Evolutionary conservation across 37 sponge, comb jelly and placozoan genomes (phyloP), one percentile per base, ranked within the genome.

Genomic region (Geodia barretti): DNA sequence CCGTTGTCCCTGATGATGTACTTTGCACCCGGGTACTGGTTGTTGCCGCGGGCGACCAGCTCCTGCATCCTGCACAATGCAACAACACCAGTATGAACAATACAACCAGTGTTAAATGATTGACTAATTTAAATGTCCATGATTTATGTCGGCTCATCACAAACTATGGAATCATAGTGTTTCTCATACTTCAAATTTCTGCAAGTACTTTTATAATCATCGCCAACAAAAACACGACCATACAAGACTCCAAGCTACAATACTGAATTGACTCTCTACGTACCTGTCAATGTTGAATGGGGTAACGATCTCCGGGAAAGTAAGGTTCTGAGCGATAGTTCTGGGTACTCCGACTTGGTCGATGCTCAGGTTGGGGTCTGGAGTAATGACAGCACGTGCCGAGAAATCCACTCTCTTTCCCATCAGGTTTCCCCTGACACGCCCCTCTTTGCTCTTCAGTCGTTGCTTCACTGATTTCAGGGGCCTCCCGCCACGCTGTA

Each of bases 371-470:
- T 99, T 99, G 41, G 96, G 83, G 80, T 99, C 99, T 19, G 97
- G 97, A 42, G 97, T 97, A 84, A 99, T 99, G 43, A 99, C 99
- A 30, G 99, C 94, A 62, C 99, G 95, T 1, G 99, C 97, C 0
- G 99, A 99, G 75, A 99, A 99, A 73, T 99, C 99, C n/a, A 99
- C 99, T 68, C 99, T 89, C 79, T 99, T 99, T 42, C 99, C 99
- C 99, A 99, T 99, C 74, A 99, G 74, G 77, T 99, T 99, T 1
- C 99, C 99, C 41, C 99, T 80, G 26, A 99, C 91, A 68, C 99
- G 91, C 0, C 99, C 99, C 85, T 99, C 99, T 67, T 99, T 99
- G 73, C 90, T 88, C 77, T 99, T 99, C 40, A 99, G 82, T 42
- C 99, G 54, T 72, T 97, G 96, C 71, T 99, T 99, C 68, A 99